Evolutionary conservation across 2,888 invertebrate genomes (phyloP).

Genomic region (Selenia dentaria): DNA sequence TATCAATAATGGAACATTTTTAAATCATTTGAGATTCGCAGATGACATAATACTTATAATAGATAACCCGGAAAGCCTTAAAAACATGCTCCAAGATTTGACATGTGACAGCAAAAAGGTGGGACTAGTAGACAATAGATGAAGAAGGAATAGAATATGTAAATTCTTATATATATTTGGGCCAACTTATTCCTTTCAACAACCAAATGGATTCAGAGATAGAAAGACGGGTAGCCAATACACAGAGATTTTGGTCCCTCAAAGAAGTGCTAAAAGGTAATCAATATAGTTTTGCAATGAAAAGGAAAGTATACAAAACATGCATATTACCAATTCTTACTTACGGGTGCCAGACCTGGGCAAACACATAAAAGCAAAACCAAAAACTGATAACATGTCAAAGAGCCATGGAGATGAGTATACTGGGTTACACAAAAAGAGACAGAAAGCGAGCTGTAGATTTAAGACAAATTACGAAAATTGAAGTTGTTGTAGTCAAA

Average conservation of each 20-base stretch:
- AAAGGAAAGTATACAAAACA: conserved; percentile 1
- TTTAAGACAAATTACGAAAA: not conserved
- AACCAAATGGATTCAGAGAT: conserved; percentile 15
- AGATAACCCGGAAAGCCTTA: conserved; percentile 10
- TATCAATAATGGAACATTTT: too few species aligned
- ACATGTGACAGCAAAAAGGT: conserved; percentile 6
- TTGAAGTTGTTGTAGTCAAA: too few species aligned
- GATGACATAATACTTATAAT: conserved; percentile 13
- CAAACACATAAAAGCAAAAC: not conserved
- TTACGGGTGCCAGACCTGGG: not conserved
- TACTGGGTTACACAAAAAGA: not conserved
- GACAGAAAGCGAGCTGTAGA: not conserved
- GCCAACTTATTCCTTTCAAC: conserved; percentile 14
- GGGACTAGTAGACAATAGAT: not conserved
- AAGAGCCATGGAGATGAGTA: conserved; percentile 3
- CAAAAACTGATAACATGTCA: not conserved
- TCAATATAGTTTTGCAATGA: conserved; percentile 13
- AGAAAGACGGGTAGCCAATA: conserved; percentile 17
- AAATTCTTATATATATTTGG: not conserved
- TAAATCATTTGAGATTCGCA: too few species aligned
- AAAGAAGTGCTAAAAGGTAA: conserved; percentile 14
- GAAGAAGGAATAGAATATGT: not conserved
- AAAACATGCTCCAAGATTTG: conserved; percentile 15
- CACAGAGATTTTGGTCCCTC: conserved; percentile 1
- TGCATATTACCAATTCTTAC: not conserved